phyloP scores from a whole-genome alignment of 2,113 vertebrate species.

The Nanorana parkeri region DNA sequence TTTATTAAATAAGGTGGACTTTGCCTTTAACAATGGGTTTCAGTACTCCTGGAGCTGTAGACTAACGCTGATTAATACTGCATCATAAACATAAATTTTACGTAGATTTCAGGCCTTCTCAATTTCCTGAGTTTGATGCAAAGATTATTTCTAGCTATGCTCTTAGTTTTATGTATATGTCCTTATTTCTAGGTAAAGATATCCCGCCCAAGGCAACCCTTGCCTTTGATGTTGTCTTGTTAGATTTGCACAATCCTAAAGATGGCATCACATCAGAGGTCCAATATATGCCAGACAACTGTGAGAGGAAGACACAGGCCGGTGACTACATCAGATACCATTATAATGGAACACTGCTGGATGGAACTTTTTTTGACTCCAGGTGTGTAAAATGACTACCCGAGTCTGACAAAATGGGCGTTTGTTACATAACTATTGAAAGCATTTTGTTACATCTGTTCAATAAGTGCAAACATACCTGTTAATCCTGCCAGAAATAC shows the following conservation, averaged over 20 bases:
- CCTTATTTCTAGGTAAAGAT: conserved; percentile 82
- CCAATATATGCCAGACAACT: conserved; percentile 78
- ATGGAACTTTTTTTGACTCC: conserved; percentile 94
- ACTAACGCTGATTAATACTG: too few relatives aligned
- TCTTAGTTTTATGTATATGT: neutral
- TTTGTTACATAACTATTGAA: too few relatives aligned
- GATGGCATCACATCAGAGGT: conserved; percentile 85
- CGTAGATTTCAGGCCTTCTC: too few relatives aligned
- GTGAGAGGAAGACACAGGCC: conserved; percentile 77
- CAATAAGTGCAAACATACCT: too few relatives aligned
- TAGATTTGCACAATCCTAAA: conserved; percentile 96
- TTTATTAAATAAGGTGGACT: too few relatives aligned
- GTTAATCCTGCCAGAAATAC: too few relatives aligned
- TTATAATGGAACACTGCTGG: conserved; percentile 92
- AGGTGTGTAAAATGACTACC: conserved; percentile 74
- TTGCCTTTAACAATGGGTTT: too few relatives aligned
- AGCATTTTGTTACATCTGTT: too few relatives aligned
- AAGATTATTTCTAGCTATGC: neutral
- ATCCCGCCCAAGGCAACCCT: conserved; percentile 94
- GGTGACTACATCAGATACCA: conserved; percentile 96
- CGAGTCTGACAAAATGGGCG: too few relatives aligned
- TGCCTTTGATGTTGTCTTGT: conserved; percentile 90
- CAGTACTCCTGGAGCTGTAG: too few relatives aligned
- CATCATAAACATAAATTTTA: too few relatives aligned
- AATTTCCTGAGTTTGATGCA: too few relatives aligned